Evolutionary conservation across 2,797 vertebrate genomes (phyloP), one percentile per base, ranked within the genome.

Genomic region (Mormyrus proboscirostris): DNA sequence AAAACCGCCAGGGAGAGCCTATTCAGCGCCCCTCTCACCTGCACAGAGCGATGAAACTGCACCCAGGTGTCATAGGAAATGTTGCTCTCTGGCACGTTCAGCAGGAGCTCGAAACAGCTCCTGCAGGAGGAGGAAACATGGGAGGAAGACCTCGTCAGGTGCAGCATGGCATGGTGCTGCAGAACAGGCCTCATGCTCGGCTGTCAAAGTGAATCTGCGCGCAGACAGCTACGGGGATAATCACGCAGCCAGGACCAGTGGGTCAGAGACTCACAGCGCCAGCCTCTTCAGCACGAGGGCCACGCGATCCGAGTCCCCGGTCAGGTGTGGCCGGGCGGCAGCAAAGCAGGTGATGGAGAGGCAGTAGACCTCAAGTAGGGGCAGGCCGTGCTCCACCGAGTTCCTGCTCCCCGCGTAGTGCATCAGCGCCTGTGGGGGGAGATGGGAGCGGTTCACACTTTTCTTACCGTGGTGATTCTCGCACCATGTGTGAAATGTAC

Each of bases 71-170:
- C 98, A 92, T 94, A 95, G 0, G 97, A 96, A 92, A 99, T 96
- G 92, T 99, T 98, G 94, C 96, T 97, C 95, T 99, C 98, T 96
- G 98, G 96, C 94, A 99, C 96, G 89, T 97, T 99, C 93, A 99
- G 96, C 90, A 99, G 93, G 92, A 99, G 95, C 93, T 99, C 98
- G 96, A 99, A 99, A 95, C 99, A 99, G 94, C 99, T 99, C 97
- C 99, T 99, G 93, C 55, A 95, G 94, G 82, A 93, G 90, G 90
- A 87, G 91, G 9, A 53, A 89, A 83, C 38, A 95, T 88, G 12
- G 65, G 29, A 69, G 33, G 2, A 6, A 38, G 33, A 16, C 4
- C 33, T 19, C 29, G 69, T 73, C 33, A 73, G 29, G 29, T 4
- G 16, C 4, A 12, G 65, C 29, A 33, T 14, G 65, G 29, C 29